Evolutionary conservation across 2,797 vertebrate genomes (phyloP), one percentile per base, ranked within the genome.

Genomic region (Meriones psammophilus): DNA sequence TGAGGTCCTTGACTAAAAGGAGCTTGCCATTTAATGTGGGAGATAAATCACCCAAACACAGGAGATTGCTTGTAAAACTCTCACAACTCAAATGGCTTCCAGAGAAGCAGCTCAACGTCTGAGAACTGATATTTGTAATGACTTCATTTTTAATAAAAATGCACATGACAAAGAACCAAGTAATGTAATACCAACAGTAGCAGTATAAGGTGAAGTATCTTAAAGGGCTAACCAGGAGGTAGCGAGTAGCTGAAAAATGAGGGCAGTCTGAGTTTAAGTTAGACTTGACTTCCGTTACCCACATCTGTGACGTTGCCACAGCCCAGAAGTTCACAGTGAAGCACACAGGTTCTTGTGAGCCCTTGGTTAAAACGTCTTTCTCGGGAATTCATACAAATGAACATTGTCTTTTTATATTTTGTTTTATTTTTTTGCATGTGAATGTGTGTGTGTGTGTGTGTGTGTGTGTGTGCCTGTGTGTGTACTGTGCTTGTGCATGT

Each of bases 81-180:
- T 94, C 33, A 22, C 54, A 66, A 26, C 3, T 56, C n/a, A 68
- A 33, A 88, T 58, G 5, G 54, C 39, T 85, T n/a, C 54, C 15
- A 50, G 33, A 74, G 64, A 54, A 10, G 26, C 8, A 84, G 18
- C 24, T 71, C 42, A 66, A 4, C 68, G 17, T 77, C n/a, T 39
- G 66, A 94, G 26, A 89, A 13, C 26, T 78, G 77, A 58, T 80
- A 90, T n/a, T 89, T 73, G n/a, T 50, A 83, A 74, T 74, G 91
- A 76, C 50, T 89, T 90, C 76, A 73, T 86, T 88, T 83, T 62
- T 90, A 92, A 69, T 88, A 81, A 92, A 79, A 92, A 95, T 60
- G 10, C 28, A 69, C 10, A 36, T 66, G 87, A 73, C 33, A 91
- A 81, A 91, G 12, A 78, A 24, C 54, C 79, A 90, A 17, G 24